Evolutionary conservation across 2,113 vertebrate species (phyloP), one percentile per base, ranked within the genome.

Genomic region (Psephotus haematonotus): DNA sequence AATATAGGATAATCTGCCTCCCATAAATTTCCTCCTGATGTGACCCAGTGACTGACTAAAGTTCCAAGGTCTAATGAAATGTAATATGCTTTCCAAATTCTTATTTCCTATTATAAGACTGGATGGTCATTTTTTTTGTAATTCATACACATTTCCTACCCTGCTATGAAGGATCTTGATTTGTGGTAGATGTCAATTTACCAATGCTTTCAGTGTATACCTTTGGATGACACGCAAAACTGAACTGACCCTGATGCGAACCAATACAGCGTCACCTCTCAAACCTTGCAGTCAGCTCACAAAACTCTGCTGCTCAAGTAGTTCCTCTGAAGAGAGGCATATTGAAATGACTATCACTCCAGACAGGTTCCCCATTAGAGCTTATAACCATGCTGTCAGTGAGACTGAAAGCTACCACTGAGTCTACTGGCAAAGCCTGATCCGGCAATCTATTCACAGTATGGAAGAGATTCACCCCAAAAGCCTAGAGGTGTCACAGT

Each of bases 331-430:
- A 65, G 37, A 78, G 55, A 64, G 72, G 52, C 0, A 83, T n/a
- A 49, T 64, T 35, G 86, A 82, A 92, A 63, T 8, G 23, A 77
- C 37, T 37, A 23, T 24, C n/a, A 13, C 37, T 33, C 19, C 5
- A 1, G 46, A 50, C 25, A 75, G 31, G 55, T 35, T 70, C 47
- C 28, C 53, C 62, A 39, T 23, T 72, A 28, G 43, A 85, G 29
- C 18, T 43, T 47, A 23, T 78, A 82, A 71, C 41, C 59, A 27
- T 2, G 13, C 31, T 82, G 18, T n/a, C 60, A 39, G 13, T 10
- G 55, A 71, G 14, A 37, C 60, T 39, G 46, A 79, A 47, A 31
- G n/a, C 65, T 85, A 25, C 43, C 4, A 0, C 16, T 0, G 0
- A 75, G 19, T 24, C 37, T 59, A 13, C 18, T 11, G 43, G 35